Percentiles rank a stretch among this genome's conserved stretches.
Evolutionary conservation across 1,140 invertebrate species (phyloP).

Genomic region (Propsilocerus akamusi): DNA sequence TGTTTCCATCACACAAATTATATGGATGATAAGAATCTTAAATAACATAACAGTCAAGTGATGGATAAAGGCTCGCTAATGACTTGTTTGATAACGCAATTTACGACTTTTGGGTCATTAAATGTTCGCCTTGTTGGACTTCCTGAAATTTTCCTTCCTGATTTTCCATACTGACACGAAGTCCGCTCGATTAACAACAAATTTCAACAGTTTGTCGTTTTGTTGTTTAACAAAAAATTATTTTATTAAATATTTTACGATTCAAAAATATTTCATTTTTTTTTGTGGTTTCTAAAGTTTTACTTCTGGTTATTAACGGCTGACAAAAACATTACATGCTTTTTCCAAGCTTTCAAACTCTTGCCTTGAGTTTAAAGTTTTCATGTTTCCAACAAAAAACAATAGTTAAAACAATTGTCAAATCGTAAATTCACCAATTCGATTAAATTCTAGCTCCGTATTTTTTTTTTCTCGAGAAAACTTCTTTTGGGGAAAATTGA

Average conservation of each 20-base stretch:
- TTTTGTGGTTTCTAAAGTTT: neutral
- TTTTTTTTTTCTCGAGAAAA: neutral
- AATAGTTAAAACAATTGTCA: no score
- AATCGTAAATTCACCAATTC: no score
- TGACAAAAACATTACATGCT: no score
- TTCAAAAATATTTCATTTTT: neutral
- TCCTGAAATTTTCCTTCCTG: neutral
- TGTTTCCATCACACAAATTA: neutral
- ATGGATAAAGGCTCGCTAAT: conserved; percentile 3
- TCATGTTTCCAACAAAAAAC: no score
- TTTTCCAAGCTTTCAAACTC: no score
- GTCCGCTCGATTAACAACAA: neutral
- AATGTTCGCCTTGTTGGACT: conserved; percentile 2
- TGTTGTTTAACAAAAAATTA: neutral
- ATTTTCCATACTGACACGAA: neutral
- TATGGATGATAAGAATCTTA: neutral
- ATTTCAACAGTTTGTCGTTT: neutral
- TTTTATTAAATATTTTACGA: no score
- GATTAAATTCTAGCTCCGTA: no score
- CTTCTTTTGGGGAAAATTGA: no score
- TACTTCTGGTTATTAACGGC: neutral
- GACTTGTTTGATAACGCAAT: conserved; percentile 3
- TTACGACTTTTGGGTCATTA: conserved; percentile 2
- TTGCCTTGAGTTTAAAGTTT: no score
- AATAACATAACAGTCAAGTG: conserved; percentile 3